Conservation (phyloP, 2,888 invertebrate genomes). For the Orthonychiurus folsomi region DNA sequence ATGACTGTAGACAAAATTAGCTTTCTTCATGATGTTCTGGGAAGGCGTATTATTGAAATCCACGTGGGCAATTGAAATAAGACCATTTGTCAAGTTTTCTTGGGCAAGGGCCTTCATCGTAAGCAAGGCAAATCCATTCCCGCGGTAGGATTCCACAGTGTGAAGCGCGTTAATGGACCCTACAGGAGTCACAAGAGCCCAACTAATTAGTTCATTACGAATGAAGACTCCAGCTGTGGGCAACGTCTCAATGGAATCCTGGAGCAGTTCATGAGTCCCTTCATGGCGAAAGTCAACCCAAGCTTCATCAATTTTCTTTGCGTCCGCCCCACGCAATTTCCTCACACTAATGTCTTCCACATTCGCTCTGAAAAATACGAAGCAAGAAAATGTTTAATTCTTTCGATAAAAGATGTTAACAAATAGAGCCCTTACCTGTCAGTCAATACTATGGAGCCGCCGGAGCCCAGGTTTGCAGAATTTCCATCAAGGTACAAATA, state of each 20-base stretch:
- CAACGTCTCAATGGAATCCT: background rate
- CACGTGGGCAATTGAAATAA: conserved; percentile 17
- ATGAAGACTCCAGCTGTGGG: background rate
- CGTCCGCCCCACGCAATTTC: background rate
- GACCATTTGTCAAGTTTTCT: background rate
- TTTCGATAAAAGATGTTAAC: too few relatives aligned
- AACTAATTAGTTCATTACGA: conserved; percentile 12
- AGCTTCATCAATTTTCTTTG: background rate
- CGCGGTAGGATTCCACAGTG: conserved; percentile 12
- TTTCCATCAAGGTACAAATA: too few relatives aligned
- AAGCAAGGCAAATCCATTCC: conserved; percentile 19
- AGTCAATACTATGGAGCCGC: too few relatives aligned
- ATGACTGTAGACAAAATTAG: conserved; percentile 16
- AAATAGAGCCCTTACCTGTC: too few relatives aligned
- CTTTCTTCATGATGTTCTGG: conserved; percentile 17
- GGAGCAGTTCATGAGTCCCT: background rate
- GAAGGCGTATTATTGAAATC: conserved; percentile 13
- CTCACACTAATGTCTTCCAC: background rate
- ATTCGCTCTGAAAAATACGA: background rate
- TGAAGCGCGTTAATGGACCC: conserved; percentile 19
- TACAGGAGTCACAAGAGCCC: conserved; percentile 10
- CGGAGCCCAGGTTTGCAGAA: too few relatives aligned
- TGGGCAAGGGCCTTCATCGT: conserved; percentile 12
- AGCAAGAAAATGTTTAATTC: conserved; percentile 3
- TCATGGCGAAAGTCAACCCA: background rate